Conservation (phyloP, 2,113 vertebrate genomes). For the Cavia porcellus region DNA sequence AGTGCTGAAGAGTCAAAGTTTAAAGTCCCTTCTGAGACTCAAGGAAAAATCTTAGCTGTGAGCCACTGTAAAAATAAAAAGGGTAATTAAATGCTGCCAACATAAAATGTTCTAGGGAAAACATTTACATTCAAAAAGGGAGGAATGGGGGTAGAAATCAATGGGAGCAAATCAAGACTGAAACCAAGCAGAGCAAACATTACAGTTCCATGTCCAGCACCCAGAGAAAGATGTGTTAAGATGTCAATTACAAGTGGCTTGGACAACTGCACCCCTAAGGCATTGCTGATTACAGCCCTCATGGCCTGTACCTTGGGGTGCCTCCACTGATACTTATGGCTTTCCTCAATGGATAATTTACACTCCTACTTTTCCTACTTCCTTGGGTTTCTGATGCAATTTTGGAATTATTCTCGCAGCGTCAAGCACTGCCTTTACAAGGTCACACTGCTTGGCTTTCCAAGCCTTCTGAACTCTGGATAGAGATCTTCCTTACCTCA, state of each 20-base stretch:
- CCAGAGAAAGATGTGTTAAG: background rate
- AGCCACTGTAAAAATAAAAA: background rate
- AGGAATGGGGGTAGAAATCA: background rate
- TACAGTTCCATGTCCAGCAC: background rate
- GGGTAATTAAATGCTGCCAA: background rate
- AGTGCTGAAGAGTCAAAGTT: background rate
- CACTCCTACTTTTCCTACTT: background rate
- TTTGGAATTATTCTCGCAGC: background rate
- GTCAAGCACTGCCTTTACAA: background rate
- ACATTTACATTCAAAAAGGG: background rate
- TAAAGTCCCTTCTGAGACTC: background rate
- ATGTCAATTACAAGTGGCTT: background rate
- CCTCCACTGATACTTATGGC: background rate
- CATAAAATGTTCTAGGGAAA: background rate
- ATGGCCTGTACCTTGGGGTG: background rate
- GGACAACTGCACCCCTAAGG: background rate
- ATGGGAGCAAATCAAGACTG: background rate
- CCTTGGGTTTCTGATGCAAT: background rate
- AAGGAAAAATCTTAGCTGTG: background rate
- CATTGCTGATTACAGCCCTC: background rate
- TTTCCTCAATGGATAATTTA: background rate
- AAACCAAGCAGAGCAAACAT: background rate
- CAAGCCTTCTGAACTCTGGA: background rate
- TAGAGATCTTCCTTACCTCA: background rate
- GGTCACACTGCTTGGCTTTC: background rate